Conservation (phyloP, 2,797 vertebrate genomes). For the Phoeniculus purpureus region DNA sequence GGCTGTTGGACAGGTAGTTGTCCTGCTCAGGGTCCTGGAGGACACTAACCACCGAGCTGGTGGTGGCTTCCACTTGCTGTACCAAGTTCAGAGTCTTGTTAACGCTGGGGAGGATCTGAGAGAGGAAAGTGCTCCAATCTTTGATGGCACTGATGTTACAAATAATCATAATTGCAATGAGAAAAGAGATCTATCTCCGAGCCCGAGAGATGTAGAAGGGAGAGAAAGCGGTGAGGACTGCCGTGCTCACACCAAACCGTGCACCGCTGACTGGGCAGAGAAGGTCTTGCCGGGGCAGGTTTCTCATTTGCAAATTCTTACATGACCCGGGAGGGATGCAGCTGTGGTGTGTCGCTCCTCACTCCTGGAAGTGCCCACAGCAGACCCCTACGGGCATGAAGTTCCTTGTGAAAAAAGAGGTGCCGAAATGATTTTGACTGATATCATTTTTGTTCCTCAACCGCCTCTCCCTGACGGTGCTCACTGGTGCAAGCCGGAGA, state of each 20-base stretch:
- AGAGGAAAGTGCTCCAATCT: constrained; percentile 89
- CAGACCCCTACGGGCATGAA: not conserved
- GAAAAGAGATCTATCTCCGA: constrained; percentile 34
- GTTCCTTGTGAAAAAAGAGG: constrained; percentile 54
- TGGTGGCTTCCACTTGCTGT: constrained; percentile 82
- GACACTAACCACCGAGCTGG: constrained; percentile 83
- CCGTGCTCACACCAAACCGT: not conserved
- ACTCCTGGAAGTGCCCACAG: not conserved
- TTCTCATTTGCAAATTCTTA: constrained; percentile 50
- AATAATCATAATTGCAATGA: constrained; percentile 80
- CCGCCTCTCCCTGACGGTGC: not conserved
- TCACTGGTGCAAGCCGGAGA: not conserved
- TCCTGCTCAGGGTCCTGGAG: constrained; percentile 82
- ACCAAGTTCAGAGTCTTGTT: constrained; percentile 86
- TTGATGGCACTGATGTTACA: constrained; percentile 89
- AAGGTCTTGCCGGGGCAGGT: not conserved
- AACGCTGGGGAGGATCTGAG: constrained; percentile 86
- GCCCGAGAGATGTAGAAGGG: constrained; percentile 21
- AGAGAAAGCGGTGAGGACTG: not conserved
- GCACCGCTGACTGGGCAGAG: not conserved
- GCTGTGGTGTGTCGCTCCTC: not conserved
- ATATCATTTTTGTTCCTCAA: constrained; percentile 40
- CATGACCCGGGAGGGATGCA: not conserved
- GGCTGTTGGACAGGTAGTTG: constrained; percentile 79
- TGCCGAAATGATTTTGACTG: not conserved